A percentile compares a stretch with the other conserved stretches of the same genome.
These are phyloP conservation scores for Pomatostomus ruficeps DNA, from an alignment of 2,113 vertebrate species.

Conservation along the genomic window DNA sequence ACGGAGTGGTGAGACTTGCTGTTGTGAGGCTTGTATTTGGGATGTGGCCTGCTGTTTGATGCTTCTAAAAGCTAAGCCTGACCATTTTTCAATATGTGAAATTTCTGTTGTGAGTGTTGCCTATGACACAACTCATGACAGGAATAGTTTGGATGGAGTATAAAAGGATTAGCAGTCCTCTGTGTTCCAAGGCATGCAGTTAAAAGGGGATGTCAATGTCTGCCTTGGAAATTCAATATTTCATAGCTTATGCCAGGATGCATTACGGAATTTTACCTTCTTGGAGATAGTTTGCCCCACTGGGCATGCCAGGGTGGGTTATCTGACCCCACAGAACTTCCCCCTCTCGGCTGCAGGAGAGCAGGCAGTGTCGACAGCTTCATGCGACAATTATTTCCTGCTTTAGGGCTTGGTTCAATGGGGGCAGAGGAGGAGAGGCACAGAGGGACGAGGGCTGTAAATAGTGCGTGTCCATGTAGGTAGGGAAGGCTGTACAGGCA, in stretches of 20 bases:
- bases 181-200: neutral
- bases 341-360: neutral
- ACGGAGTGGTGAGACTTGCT: neutral
- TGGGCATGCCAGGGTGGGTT: neutral
- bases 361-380: neutral
- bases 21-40: neutral
- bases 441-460: neutral
- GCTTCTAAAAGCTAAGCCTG: neutral
- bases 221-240: neutral
- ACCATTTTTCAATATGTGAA: neutral
- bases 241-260: neutral
- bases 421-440: neutral
- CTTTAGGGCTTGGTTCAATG: neutral
- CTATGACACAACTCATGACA: neutral
- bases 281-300: neutral
- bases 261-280: neutral
- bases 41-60: neutral
- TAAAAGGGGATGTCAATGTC: neutral
- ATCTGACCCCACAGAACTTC: neutral
- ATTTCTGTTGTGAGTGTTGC: neutral
- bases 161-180: neutral
- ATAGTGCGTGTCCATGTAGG: fast-evolving
- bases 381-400: neutral
- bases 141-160: neutral
- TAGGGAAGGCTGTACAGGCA: neutral